phyloP scores from a whole-genome alignment of 2,888 invertebrate genomes.

The Patella depressa region DNA sequence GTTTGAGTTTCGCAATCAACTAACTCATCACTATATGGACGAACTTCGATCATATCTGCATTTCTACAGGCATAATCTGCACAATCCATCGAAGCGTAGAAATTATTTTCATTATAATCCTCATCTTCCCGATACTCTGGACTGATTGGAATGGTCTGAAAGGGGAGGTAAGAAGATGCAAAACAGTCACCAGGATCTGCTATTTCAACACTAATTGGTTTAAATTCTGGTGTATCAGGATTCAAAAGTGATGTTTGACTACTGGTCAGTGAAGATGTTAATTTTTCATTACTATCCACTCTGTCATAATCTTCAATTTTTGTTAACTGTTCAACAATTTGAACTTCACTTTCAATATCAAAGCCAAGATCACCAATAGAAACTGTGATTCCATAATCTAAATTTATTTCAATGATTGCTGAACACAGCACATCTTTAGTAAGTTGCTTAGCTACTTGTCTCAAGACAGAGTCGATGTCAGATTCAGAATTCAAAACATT shows the following conservation, averaged over 20 bases:
- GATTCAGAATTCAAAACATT: no score
- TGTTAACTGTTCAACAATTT: neutral
- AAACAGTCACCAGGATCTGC: neutral
- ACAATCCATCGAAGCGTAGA: neutral
- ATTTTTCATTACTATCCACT: neutral
- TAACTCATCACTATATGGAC: neutral
- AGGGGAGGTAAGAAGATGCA: neutral
- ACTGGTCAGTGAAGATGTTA: neutral
- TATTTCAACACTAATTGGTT: slow-evolving; percentile 2
- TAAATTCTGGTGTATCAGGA: slow-evolving; percentile 22
- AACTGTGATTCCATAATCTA: neutral
- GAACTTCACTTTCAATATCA: neutral
- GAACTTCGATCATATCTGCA: neutral
- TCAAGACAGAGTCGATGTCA: no score
- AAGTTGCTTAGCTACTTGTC: neutral
- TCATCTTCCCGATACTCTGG: neutral
- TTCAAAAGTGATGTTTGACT: slow-evolving; percentile 13
- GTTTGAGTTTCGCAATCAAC: neutral
- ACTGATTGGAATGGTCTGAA: neutral
- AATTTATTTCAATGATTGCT: neutral
- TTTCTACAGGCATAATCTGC: neutral
- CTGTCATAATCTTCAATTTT: neutral
- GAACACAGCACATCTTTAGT: neutral
- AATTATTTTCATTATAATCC: neutral
- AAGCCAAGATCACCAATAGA: neutral